Conservation (phyloP, 2,888 invertebrate species). For the Watsonalla cultraria region DNA sequence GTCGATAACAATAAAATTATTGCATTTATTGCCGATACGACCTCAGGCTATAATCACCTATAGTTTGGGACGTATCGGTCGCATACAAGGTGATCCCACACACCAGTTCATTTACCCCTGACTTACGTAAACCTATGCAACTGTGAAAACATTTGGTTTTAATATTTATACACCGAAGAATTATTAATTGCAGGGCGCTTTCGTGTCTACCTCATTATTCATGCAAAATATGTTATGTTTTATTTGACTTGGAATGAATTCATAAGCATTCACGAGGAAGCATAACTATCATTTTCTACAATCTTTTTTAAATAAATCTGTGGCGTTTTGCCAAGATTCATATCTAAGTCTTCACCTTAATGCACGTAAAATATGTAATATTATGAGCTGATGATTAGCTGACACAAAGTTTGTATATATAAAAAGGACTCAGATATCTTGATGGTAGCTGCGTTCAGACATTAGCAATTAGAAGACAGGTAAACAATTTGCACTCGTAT, state of each 20-base stretch:
- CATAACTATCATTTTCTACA: neutral
- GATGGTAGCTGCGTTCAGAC: too few relatives aligned
- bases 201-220: constrained; percentile 10
- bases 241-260: neutral
- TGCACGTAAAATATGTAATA: too few relatives aligned
- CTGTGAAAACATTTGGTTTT: constrained; percentile 53
- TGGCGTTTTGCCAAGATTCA: constrained; percentile 6
- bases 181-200: constrained; percentile 16
- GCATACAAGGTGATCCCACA: constrained; percentile 60
- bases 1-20: constrained; percentile 47
- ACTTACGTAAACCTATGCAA: constrained; percentile 68
- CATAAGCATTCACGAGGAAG: neutral
- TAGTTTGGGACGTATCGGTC: constrained; percentile 49
- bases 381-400: too few relatives aligned
- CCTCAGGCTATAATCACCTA: constrained; percentile 52
- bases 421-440: too few relatives aligned
- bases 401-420: too few relatives aligned
- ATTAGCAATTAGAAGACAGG: too few relatives aligned
- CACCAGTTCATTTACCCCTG: constrained; percentile 60
- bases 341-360: constrained; percentile 4
- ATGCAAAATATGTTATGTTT: too few relatives aligned
- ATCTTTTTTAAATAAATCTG: constrained; percentile 2
- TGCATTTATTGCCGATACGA: constrained; percentile 54
- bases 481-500: too few relatives aligned
- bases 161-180: constrained; percentile 28